A percentile compares a stretch with the other conserved stretches of the same genome.
Evolutionary conservation across 1,140 invertebrate species (phyloP).

Genomic region (Cylas formicarius): DNA sequence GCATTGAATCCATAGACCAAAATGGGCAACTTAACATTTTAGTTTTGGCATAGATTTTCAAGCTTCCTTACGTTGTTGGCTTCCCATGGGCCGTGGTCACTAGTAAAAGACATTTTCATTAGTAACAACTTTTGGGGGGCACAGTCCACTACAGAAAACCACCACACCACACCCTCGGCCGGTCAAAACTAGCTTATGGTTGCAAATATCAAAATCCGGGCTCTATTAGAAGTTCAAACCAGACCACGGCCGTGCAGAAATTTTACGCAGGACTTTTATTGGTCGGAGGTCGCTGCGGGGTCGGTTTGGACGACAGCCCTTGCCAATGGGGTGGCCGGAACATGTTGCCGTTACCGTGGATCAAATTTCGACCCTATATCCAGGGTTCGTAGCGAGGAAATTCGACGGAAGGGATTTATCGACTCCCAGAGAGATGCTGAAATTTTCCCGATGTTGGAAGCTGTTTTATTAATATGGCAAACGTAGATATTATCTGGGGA

Average conservation of each 20-base stretch:
- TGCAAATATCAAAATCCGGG: too few relatives aligned
- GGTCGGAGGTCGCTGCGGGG: too few relatives aligned
- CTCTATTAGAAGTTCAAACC: too few relatives aligned
- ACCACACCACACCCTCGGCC: background rate
- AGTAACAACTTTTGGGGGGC: conserved; percentile 15
- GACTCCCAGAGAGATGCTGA: too few relatives aligned
- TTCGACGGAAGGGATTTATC: too few relatives aligned
- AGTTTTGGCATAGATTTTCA: background rate
- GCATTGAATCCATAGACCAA: conserved; percentile 1
- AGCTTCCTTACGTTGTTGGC: conserved; percentile 30
- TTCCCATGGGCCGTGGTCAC: conserved; percentile 36
- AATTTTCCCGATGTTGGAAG: too few relatives aligned
- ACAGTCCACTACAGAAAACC: background rate
- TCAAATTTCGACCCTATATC: conserved; percentile 1
- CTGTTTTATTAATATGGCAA: too few relatives aligned
- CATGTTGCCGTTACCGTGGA: conserved; percentile 3
- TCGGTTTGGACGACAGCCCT: conserved; percentile 12
- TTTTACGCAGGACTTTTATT: too few relatives aligned
- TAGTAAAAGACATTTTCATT: conserved; percentile 41
- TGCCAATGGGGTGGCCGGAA: conserved; percentile 7
- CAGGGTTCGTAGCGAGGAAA: too few relatives aligned
- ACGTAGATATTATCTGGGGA: too few relatives aligned
- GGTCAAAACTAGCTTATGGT: too few relatives aligned
- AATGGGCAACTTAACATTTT: background rate
- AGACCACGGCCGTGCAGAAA: too few relatives aligned